Evolutionary conservation across 1,140 invertebrate species (phyloP).

Genomic region (Ostrea edulis): DNA sequence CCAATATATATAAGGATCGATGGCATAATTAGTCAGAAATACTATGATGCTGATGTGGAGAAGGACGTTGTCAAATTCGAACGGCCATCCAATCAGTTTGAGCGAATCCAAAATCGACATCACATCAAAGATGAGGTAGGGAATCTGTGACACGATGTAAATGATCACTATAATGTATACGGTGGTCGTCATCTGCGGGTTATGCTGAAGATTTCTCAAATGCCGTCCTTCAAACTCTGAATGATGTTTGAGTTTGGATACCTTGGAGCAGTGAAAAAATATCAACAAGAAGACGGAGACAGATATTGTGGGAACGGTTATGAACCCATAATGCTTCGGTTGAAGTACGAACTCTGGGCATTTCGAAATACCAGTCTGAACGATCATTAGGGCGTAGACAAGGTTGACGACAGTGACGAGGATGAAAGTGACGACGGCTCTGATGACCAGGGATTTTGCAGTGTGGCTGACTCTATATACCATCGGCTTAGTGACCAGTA

Average conservation of each 20-base stretch:
- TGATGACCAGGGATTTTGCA: background rate
- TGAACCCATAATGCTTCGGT: background rate
- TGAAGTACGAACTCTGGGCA: background rate
- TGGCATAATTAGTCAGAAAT: conserved; percentile 25
- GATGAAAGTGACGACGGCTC: background rate
- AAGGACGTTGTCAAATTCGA: background rate
- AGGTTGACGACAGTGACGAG: background rate
- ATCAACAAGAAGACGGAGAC: background rate
- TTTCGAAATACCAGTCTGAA: background rate
- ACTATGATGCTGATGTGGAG: background rate
- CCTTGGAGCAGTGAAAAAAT: background rate
- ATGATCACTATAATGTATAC: conserved; percentile 22
- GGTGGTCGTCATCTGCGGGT: background rate
- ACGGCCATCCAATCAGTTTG: background rate
- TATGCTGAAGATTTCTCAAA: background rate
- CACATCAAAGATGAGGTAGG: background rate
- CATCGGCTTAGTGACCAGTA: background rate
- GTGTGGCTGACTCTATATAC: background rate
- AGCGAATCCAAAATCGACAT: background rate
- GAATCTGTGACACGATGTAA: conserved; percentile 6
- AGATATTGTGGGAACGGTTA: background rate
- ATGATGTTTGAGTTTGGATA: background rate
- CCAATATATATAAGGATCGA: background rate
- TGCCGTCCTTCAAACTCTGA: background rate
- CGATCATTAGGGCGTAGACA: background rate